Percentiles rank a stretch among this genome's conserved stretches.
phyloP scores from a whole-genome alignment of 92 coral and sea anemone genomes.

The Zoanthus sociatus region DNA sequence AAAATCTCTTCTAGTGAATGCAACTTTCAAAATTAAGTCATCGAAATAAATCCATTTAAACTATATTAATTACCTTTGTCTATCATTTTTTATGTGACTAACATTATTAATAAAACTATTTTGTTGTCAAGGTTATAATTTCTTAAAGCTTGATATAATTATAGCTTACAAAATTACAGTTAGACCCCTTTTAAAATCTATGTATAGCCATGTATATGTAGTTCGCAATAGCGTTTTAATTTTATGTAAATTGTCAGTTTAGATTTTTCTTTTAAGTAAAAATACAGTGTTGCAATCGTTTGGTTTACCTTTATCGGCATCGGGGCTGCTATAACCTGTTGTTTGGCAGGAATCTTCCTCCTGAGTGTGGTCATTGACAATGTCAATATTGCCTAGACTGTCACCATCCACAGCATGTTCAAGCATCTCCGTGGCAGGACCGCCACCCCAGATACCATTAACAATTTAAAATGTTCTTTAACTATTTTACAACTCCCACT shows the following conservation, averaged over 20 bases:
- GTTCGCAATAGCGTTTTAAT: no score
- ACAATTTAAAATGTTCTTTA: background rate
- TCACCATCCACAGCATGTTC: background rate
- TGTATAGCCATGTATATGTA: no score
- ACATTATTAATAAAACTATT: no score
- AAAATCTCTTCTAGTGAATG: background rate
- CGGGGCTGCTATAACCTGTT: background rate
- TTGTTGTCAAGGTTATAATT: no score
- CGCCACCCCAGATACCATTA: background rate
- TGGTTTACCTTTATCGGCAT: background rate
- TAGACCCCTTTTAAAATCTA: no score
- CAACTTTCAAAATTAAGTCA: background rate
- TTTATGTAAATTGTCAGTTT: background rate
- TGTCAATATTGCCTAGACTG: slow-evolving; percentile 6
- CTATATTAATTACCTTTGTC: background rate
- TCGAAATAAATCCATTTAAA: background rate
- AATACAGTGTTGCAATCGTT: slow-evolving; percentile 1
- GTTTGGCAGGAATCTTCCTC: slow-evolving; percentile 4
- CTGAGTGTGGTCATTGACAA: slow-evolving; percentile 1
- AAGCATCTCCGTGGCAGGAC: background rate
- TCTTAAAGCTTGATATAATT: no score
- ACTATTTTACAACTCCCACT: slow-evolving; percentile 1
- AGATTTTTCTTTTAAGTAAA: slow-evolving; percentile 1
- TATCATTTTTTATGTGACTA: background rate
- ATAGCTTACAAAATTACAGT: no score